A percentile compares a stretch with the other conserved stretches of the same genome.
These are phyloP conservation scores for Cyrtorhinus lividipennis DNA, from an alignment of 1,140 invertebrate species.

Conservation along the genomic window DNA sequence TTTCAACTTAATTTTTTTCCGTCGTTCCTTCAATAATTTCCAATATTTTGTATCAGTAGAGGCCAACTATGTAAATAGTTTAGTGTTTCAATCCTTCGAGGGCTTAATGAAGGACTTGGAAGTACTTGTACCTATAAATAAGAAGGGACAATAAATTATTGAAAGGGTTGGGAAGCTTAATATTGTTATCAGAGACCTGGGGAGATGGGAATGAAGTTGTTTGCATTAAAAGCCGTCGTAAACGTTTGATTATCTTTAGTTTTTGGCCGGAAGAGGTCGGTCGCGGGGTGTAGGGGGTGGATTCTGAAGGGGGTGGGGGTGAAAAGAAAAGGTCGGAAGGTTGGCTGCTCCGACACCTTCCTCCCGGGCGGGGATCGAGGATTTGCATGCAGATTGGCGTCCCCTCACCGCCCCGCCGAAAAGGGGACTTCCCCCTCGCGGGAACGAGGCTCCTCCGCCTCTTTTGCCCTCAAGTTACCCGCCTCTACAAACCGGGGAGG, in stretches of 20 bases:
- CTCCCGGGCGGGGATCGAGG: background rate
- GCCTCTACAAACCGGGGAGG: background rate
- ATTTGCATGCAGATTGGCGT: conserved; percentile 7
- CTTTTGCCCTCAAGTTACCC: too few species aligned
- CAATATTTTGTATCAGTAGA: too few species aligned
- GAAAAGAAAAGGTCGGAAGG: background rate
- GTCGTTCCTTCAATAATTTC: too few species aligned
- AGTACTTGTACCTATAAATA: too few species aligned
- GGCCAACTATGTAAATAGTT: too few species aligned
- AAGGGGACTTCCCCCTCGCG: background rate
- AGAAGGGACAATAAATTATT: too few species aligned
- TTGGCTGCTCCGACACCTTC: background rate
- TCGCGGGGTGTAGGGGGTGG: background rate
- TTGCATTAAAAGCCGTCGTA: background rate
- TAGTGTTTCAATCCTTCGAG: too few species aligned
- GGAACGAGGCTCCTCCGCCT: too few species aligned
- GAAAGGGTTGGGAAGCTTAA: too few species aligned
- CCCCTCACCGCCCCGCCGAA: background rate
- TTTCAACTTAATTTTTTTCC: too few species aligned
- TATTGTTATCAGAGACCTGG: too few species aligned
- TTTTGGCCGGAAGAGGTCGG: background rate
- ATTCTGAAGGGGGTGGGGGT: background rate
- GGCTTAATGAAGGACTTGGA: too few species aligned
- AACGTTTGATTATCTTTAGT: conserved; percentile 2
- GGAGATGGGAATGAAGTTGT: conserved; percentile 4